phyloP scores from a whole-genome alignment of 2,888 invertebrate genomes.

The Pseudococcus longispinus region DNA sequence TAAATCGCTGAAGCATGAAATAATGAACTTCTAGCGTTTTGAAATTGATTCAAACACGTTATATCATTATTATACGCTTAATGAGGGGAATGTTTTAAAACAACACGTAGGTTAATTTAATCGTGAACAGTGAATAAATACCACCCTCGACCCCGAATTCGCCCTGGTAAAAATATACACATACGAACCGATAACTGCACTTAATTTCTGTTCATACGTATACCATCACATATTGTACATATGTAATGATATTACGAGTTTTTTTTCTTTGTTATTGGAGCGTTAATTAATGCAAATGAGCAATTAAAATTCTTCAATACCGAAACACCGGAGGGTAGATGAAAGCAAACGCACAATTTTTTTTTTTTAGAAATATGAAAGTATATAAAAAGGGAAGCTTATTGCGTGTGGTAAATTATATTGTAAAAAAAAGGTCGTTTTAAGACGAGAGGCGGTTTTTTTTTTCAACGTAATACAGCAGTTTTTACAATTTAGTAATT shows the following conservation, averaged over 20 bases:
- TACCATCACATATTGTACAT: not conserved
- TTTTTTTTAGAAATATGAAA: slow-evolving; percentile 15
- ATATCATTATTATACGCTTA: slow-evolving; percentile 8
- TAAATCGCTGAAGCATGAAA: slow-evolving; percentile 5
- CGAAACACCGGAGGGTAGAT: not conserved
- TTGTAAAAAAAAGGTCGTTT: slow-evolving; percentile 47
- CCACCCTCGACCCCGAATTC: not conserved
- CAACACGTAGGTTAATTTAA: slow-evolving; percentile 28
- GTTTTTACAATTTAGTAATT: slow-evolving; percentile 55
- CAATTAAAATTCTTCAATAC: slow-evolving; percentile 55
- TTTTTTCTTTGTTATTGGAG: slow-evolving; percentile 42
- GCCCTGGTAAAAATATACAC: not conserved
- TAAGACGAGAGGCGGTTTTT: slow-evolving; percentile 45
- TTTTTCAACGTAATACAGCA: slow-evolving; percentile 43
- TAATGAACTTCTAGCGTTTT: slow-evolving; percentile 10
- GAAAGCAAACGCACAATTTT: slow-evolving; percentile 33
- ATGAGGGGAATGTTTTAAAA: slow-evolving; percentile 14
- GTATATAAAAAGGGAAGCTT: slow-evolving; percentile 41
- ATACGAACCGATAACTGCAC: not conserved
- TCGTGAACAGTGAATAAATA: not conserved
- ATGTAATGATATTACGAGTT: not conserved
- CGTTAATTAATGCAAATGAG: slow-evolving; percentile 56
- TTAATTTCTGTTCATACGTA: not conserved
- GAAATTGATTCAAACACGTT: slow-evolving; percentile 31
- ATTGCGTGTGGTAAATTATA: slow-evolving; percentile 56